Base-by-base conservation (phyloP, 2,113 vertebrate genomes). In the Edolisoma coerulescens region DNA sequence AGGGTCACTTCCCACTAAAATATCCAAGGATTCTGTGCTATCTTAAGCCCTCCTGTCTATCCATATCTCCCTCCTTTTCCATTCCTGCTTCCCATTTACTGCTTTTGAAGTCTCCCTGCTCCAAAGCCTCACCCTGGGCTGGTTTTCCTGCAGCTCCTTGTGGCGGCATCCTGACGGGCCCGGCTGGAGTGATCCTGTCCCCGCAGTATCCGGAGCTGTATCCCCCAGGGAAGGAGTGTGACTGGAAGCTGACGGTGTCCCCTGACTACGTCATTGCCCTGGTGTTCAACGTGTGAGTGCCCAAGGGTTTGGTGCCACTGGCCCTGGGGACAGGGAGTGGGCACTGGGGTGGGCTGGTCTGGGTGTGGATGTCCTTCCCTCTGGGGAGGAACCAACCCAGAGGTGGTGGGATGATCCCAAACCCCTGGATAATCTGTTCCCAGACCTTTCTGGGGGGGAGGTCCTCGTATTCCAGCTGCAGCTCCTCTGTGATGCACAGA, bases 151-250 rank as follows among this genome's bases (percentile, higher is more conserved):
- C 96, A 99, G 99, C 99, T 96, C 99, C 99, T 4, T 99, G 99
- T 3, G 99, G 99, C 6, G 99, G 99, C 15, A 98, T 99, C 97
- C 92, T 99, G 95, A 99, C 98, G 0, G 99, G 99, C 18, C 99
- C 99, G 0, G 98, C 98, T 0, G 99, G 99, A 45, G 98, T 99
- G 87, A 99, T 99, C 95, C 95, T 99, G 90, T 99, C 99, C 30
- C 99, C 99, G 2, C 99, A 99, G 97, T 99, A 99, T 73, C 99
- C 99, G 0, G 99, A 99, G 91, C 99, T 99, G 0, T 99, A 99
- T 74, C 99, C 99, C 0, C 99, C 99, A 0, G 99, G 99, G 49
- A 98, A 99, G 94, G 99, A 99, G 95, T 99, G 99, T 44, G 99
- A 99, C 98, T 99, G 99, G 99, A 98, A 97, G 42, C 98, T 99